Evolutionary conservation across 2,113 vertebrate genomes (phyloP), one percentile per base, ranked within the genome.

Genomic region (Clinocottus analis): DNA sequence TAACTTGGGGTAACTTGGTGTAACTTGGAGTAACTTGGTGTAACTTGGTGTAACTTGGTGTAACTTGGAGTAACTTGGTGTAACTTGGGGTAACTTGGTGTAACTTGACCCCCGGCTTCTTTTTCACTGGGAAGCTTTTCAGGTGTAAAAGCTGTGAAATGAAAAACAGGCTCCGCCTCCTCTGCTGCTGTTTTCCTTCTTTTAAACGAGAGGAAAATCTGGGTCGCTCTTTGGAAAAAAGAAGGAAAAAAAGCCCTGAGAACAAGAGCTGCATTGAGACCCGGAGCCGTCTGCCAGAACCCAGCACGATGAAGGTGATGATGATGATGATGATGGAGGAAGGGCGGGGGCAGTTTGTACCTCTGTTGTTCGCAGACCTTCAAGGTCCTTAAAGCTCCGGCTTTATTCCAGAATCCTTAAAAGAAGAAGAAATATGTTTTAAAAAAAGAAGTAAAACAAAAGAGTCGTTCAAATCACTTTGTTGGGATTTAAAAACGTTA

Each of bases 211-310:
- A 62, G 75, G 84, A 87, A 91, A 89, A 91, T 91, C 33, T 82
- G 86, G 84, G 79, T 84, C 81, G 62, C 66, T 67, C 21, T 68
- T 85, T 10, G 31, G 78, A 82, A 87, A 43, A 31, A n/a, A n/a
- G n/a, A n/a, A n/a, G n/a, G n/a, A n/a, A n/a, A n/a, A n/a, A n/a
- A 82, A 83, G 65, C 75, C 53, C 31, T 0, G 83, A 88, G 87
- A 90, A 91, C 89, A 90, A 92, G 80, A 77, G 85, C 45, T 19
- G 70, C 79, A 86, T 93, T 91, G 8, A 93, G 80, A 23, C 11
- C 14, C 2, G 2, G 61, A 72, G 79, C 51, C n/a, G 37, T 17
- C 31, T n/a, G 75, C 51, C 82, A 84, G 78, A 47, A 66, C 59
- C 53, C 87, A 2, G n/a, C 45, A 59, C 37, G 66, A 19, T 5